Percentiles rank a stretch among this genome's conserved stretches.
Evolutionary conservation across 2,797 vertebrate genomes (phyloP).

Genomic region (Poecilia wingei): DNA sequence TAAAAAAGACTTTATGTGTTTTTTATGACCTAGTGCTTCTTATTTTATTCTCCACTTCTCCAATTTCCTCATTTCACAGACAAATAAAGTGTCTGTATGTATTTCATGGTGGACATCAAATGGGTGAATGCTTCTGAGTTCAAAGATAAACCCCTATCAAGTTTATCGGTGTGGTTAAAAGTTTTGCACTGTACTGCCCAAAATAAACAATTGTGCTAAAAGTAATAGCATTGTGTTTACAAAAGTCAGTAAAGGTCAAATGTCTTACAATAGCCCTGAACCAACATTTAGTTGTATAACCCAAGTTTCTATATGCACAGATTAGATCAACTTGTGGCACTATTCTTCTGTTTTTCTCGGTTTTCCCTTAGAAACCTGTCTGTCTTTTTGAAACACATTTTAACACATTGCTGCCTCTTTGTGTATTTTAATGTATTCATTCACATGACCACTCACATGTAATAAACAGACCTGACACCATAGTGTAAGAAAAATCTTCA

Average conservation of each 20-base stretch:
- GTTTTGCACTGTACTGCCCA: not conserved
- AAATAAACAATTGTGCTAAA: not conserved
- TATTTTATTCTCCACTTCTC: not conserved
- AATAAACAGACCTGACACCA: not conserved
- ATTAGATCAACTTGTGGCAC: not conserved
- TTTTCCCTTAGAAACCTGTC: not conserved
- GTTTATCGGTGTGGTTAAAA: not conserved
- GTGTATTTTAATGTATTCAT: not conserved
- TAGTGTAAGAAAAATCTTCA: not conserved
- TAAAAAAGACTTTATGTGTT: not conserved
- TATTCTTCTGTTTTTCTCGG: not conserved
- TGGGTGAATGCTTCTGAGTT: not conserved
- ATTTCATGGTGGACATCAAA: not conserved
- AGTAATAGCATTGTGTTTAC: not conserved
- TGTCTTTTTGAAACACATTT: not conserved
- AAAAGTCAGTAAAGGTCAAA: not conserved
- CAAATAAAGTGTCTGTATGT: not conserved
- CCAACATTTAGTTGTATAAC: not conserved
- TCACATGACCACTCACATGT: not conserved
- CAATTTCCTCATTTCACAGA: not conserved
- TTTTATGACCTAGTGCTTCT: not conserved
- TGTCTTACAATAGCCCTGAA: not conserved
- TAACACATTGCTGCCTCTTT: not conserved
- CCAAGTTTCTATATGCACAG: not conserved
- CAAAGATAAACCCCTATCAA: not conserved